Evolutionary conservation across 2,113 vertebrate species (phyloP), one percentile per base, ranked within the genome.

Genomic region (Grallaria varia): DNA sequence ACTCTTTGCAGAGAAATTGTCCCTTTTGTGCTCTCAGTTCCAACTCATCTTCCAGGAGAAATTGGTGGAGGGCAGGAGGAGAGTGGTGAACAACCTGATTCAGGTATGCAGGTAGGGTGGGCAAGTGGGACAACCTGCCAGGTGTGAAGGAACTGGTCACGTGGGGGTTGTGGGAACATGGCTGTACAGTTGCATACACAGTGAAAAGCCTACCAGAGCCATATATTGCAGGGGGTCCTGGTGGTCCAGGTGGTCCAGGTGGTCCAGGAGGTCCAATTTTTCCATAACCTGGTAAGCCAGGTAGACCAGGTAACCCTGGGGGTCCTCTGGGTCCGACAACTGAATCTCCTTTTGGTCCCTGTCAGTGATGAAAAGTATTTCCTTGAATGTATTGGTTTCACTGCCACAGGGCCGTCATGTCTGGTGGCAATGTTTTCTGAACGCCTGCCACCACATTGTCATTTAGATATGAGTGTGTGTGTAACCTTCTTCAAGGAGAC

Each of bases 261-360:
- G 98, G 98, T 2, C 99, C 99, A 25, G 98, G 98, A 14, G 97
- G 93, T 93, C 99, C 99, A 58, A 96, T 96, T 97, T 98, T 98
- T 90, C 99, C 99, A 83, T 98, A 98, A 24, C 99, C 99, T 79
- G 99, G 98, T 60, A 97, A 79, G 8, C 99, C 99, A 58, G 99
- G 98, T 58, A 98, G 95, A 18, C 99, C 99, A 75, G 99, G 99
- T 24, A 95, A 81, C 17, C 99, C 99, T 3, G 98, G 98, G 39
- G 92, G 98, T 14, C 99, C 99, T 82, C 98, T 98, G 24, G 98
- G 98, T 20, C 99, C 99, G 0, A 98, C 18, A 35, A 99, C 37
- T 3, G 98, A 96, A 47, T 99, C 98, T 28, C 99, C 99, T 98
- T 99, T 99, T 76, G 98, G 99, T 35, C 99, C 99, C 99, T 99